Conservation (phyloP, 2,888 invertebrate species). For the Trilocha varians region DNA sequence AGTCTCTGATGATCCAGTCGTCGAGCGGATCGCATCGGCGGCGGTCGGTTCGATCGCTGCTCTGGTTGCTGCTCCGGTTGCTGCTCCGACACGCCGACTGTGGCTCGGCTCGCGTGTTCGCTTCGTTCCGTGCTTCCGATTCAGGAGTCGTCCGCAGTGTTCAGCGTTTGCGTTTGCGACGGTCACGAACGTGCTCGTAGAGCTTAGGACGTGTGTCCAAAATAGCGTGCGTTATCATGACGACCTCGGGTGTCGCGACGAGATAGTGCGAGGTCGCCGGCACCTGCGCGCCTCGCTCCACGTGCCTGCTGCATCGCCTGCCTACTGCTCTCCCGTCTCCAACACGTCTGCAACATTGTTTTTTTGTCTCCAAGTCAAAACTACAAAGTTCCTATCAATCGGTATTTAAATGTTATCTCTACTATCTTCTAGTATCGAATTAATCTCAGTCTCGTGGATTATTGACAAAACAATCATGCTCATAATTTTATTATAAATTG, state of each 20-base stretch:
- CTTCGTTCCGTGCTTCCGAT: conserved; percentile 34
- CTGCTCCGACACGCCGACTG: conserved; percentile 23
- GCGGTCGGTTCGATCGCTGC: conserved; percentile 22
- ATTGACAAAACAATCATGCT: no score
- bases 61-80: conserved; percentile 22
- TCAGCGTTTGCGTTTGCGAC: conserved; percentile 54
- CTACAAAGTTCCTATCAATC: no score
- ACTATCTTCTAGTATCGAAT: no score
- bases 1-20: conserved; percentile 50
- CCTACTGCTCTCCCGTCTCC: conserved; percentile 6
- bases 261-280: conserved; percentile 68
- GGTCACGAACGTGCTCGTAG: conserved; percentile 42
- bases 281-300: conserved; percentile 57
- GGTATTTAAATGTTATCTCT: no score
- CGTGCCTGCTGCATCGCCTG: conserved; percentile 43
- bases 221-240: conserved; percentile 69
- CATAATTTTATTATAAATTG: no score
- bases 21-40: conserved; percentile 65
- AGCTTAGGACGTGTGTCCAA: conserved; percentile 47
- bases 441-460: no score
- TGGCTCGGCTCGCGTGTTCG: conserved; percentile 27
- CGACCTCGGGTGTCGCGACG: conserved; percentile 65
- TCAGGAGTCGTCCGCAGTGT: conserved; percentile 44
- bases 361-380: background rate
- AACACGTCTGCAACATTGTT: background rate